Conservation (phyloP, 2,797 vertebrate genomes). For the Salarias fasciatus region DNA sequence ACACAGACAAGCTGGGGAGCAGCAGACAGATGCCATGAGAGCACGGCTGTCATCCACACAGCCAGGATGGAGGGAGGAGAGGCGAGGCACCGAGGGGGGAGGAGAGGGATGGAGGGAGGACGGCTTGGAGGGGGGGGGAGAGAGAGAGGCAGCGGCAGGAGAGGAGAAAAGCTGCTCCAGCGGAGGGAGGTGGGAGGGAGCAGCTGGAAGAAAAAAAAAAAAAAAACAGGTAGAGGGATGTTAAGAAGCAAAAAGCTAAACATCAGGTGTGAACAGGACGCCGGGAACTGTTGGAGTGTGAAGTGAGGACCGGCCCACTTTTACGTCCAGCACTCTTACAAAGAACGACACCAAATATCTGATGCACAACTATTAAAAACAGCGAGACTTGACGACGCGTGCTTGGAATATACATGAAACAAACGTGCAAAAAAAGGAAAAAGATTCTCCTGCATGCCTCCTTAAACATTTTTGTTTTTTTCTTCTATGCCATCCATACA, state of each 20-base stretch:
- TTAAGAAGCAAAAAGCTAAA: neutral
- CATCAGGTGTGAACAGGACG: neutral
- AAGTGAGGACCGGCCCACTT: too few species aligned
- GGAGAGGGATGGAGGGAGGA: constrained; percentile 45
- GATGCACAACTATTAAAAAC: too few species aligned
- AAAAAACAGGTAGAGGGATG: neutral
- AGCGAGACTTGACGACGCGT: too few species aligned
- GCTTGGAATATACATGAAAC: too few species aligned
- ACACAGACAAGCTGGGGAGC: constrained; percentile 84
- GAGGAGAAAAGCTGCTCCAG: neutral
- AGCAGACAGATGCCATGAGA: constrained; percentile 85
- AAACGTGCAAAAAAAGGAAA: too few species aligned
- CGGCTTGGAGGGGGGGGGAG: constrained; percentile 27
- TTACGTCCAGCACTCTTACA: too few species aligned
- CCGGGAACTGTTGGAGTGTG: too few species aligned
- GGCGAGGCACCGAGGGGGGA: constrained; percentile 15
- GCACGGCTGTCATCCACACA: constrained; percentile 77
- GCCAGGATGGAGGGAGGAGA: constrained; percentile 64
- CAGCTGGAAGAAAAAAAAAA: neutral
- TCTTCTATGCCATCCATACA: too few species aligned
- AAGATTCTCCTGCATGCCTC: too few species aligned
- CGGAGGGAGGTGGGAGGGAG: constrained; percentile 1
- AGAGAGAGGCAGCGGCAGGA: constrained; percentile 13
- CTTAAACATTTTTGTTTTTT: too few species aligned
- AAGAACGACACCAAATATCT: too few species aligned